Percentiles rank a stretch among this genome's conserved stretches.
Conservation (phyloP, 2,888 invertebrate species). For the Alsophila aescularia region DNA sequence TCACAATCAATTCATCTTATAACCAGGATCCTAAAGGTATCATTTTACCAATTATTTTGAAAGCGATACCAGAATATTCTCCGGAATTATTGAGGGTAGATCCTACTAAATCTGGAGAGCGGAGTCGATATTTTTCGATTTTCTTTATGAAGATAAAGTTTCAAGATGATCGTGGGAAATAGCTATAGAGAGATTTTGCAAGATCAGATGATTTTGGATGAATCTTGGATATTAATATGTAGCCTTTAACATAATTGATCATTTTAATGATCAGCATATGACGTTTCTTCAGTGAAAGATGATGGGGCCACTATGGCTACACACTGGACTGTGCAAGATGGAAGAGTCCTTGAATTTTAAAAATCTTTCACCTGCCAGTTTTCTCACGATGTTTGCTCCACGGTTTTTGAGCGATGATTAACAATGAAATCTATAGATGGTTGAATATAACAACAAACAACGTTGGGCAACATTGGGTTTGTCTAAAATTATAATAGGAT, state of each 20-base stretch:
- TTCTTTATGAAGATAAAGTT: constrained; percentile 31
- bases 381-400: no score
- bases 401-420: no score
- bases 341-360: no score
- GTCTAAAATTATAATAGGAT: no score
- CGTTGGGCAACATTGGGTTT: no score
- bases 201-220: constrained; percentile 11
- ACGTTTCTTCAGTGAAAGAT: no score
- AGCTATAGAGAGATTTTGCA: constrained; percentile 10
- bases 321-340: no score
- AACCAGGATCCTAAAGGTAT: constrained; percentile 15
- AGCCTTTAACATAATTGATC: background rate
- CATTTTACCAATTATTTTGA: constrained; percentile 31
- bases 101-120: constrained; percentile 20
- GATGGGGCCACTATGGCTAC: no score
- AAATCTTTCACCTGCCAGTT: no score
- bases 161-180: constrained; percentile 18
- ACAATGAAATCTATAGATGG: no score
- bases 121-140: constrained; percentile 30
- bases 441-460: no score
- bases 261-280: no score
- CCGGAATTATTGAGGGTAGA: constrained; percentile 24
- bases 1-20: constrained; percentile 17
- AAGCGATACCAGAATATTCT: constrained; percentile 24
- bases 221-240: background rate